Evolutionary conservation across 2,797 vertebrate species (phyloP), one percentile per base, ranked within the genome.

Genomic region (Muscicapa comitata): DNA sequence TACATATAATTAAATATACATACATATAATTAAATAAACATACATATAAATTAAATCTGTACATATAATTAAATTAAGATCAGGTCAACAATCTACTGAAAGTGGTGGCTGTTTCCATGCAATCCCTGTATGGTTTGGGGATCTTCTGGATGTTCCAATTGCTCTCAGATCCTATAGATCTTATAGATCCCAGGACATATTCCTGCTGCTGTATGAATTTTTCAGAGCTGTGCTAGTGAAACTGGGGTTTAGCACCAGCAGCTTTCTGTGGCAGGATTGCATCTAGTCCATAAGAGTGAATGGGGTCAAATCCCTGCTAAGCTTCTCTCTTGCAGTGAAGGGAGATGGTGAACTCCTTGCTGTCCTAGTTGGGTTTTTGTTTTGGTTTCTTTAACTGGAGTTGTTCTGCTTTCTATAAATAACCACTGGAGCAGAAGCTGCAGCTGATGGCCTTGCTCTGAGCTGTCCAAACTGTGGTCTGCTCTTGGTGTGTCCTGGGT

Each of bases 331-430:
- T 35, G 28, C 31, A 5, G 5, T 17, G 53, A 23, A 42, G 81
- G 48, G n/a, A 72, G 89, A 15, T 73, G 86, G 17, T 79, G 75
- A 53, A 48, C 67, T 93, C 51, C 42, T 84, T 0, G 0, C n/a
- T 1, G 2, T 45, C 77, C 93, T 57, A 2, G 2, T 8, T 70
- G 87, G 45, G 53, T 16, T 84, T 96, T 82, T 73, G 67, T 89
- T 94, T 94, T 72, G 14, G 25, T 94, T 94, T 95, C 80, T 85
- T 78, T 55, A 42, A 9, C 51, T 77, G 72, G 61, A 81, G 33
- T 43, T 51, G 82, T 94, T 96, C 95, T 91, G 48, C 84, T 94
- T 95, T 94, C 89, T 85, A 7, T 92, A 83, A 91, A 83, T 94
- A 92, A 38, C 29, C 21, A 2, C 35, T 26, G 68, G 53, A 88